phyloP scores from a whole-genome alignment of 2,888 invertebrate species.

The Drosophila neutralis region DNA sequence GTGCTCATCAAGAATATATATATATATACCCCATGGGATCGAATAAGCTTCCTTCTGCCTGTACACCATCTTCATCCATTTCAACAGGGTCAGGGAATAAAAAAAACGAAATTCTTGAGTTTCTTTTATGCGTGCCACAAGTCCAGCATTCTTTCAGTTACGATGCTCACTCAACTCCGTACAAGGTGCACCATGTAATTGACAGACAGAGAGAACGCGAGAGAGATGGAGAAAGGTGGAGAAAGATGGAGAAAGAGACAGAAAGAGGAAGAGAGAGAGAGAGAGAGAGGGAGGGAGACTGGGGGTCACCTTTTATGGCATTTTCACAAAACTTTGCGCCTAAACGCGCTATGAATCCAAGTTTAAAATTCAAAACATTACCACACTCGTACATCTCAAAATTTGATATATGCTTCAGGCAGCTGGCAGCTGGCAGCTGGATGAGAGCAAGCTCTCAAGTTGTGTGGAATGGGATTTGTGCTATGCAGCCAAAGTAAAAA shows the following conservation, averaged over 20 bases:
- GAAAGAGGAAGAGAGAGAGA: background rate
- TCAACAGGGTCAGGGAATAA: background rate
- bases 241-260: background rate
- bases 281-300: slow-evolving; percentile 1
- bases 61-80: background rate
- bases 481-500: background rate
- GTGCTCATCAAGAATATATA: background rate
- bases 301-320: slow-evolving; percentile 50
- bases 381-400: background rate
- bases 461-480: background rate
- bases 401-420: slow-evolving; percentile 7
- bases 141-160: slow-evolving; percentile 23
- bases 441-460: background rate
- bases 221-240: background rate
- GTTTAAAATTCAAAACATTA: slow-evolving; percentile 41
- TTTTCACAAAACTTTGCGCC: slow-evolving; percentile 60
- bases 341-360: slow-evolving; percentile 67
- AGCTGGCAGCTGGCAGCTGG: background rate
- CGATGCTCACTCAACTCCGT: background rate
- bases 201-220: slow-evolving; percentile 23
- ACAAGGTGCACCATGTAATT: slow-evolving; percentile 59
- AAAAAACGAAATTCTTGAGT: slow-evolving; percentile 49
- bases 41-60: background rate
- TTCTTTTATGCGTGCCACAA: slow-evolving; percentile 43
- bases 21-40: background rate